Conservation (phyloP, 2,888 invertebrate genomes). For the Campopleginae sp. region DNA sequence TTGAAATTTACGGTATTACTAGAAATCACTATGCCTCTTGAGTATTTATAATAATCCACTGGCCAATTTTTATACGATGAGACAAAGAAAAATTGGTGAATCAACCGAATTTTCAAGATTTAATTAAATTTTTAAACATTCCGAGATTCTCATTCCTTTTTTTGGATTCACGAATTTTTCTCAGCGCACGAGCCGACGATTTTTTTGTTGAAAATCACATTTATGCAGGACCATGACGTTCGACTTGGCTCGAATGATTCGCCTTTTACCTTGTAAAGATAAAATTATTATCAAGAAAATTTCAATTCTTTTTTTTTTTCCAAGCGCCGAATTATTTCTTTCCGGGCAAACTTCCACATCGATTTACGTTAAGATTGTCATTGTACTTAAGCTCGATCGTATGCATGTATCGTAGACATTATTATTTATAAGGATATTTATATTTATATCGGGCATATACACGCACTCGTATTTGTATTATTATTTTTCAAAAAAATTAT, state of each 20-base stretch:
- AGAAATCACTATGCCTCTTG: slow-evolving; percentile 13
- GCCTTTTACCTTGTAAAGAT: slow-evolving; percentile 44
- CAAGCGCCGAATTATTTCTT: not conserved
- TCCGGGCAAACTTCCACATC: slow-evolving; percentile 13
- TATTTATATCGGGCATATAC: slow-evolving; percentile 80
- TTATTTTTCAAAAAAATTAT: slow-evolving; percentile 72
- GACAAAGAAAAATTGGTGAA: not conserved
- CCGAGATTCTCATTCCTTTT: too few relatives aligned
- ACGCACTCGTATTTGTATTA: slow-evolving; percentile 67
- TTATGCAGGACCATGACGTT: slow-evolving; percentile 38
- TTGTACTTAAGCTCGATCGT: slow-evolving; percentile 57
- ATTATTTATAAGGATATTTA: slow-evolving; percentile 64
- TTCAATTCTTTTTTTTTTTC: slow-evolving; percentile 8
- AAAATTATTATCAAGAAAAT: slow-evolving; percentile 32
- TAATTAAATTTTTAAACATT: too few relatives aligned
- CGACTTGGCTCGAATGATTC: slow-evolving; percentile 32
- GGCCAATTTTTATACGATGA: slow-evolving; percentile 23
- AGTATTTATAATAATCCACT: slow-evolving; percentile 42
- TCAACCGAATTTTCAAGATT: too few relatives aligned
- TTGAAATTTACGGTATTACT: slow-evolving; percentile 39
- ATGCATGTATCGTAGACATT: slow-evolving; percentile 71
- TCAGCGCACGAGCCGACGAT: too few relatives aligned
- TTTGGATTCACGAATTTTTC: too few relatives aligned
- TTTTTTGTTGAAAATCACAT: slow-evolving; percentile 24
- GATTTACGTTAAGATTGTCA: slow-evolving; percentile 46